A percentile compares a stretch with the other conserved stretches of the same genome.
These are phyloP conservation scores for Halyomorpha halys DNA, from an alignment of 1,140 invertebrate genomes.

Conservation along the genomic window DNA sequence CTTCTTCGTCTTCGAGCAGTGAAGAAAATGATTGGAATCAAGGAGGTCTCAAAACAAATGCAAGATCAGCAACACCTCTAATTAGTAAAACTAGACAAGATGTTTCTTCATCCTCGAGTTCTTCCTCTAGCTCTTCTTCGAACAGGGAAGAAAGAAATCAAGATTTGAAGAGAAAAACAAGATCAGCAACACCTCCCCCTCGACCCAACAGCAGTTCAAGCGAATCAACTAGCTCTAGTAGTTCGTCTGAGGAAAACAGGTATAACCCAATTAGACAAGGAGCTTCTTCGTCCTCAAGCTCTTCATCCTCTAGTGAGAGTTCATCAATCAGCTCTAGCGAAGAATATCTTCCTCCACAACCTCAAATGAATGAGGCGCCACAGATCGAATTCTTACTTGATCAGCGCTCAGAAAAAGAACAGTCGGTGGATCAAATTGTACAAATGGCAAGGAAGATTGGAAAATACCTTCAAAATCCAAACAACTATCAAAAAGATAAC, in stretches of 20 bases:
- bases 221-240: not conserved
- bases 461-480: constrained; percentile 44
- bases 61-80: too few relatives aligned
- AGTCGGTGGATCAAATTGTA: constrained; percentile 35
- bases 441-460: constrained; percentile 45
- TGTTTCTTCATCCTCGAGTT: constrained; percentile 3
- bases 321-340: constrained; percentile 32
- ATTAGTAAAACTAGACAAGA: too few relatives aligned
- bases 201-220: not conserved
- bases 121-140: not conserved
- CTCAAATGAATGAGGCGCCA: constrained; percentile 38
- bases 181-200: not conserved
- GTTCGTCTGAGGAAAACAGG: not conserved
- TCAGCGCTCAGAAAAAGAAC: constrained; percentile 35
- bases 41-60: too few relatives aligned
- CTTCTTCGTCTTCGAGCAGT: not conserved
- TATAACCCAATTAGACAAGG: not conserved
- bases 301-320: not conserved
- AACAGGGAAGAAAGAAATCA: not conserved
- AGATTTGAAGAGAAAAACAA: not conserved
- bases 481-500: constrained; percentile 43
- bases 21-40: too few relatives aligned
- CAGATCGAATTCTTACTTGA: constrained; percentile 39
- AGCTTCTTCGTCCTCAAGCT: constrained; percentile 26
- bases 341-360: constrained; percentile 36